A percentile compares a stretch with the other conserved stretches of the same genome.
Evolutionary conservation across 2,797 vertebrate genomes (phyloP).

Genomic region (Sebastes matsubarae): DNA sequence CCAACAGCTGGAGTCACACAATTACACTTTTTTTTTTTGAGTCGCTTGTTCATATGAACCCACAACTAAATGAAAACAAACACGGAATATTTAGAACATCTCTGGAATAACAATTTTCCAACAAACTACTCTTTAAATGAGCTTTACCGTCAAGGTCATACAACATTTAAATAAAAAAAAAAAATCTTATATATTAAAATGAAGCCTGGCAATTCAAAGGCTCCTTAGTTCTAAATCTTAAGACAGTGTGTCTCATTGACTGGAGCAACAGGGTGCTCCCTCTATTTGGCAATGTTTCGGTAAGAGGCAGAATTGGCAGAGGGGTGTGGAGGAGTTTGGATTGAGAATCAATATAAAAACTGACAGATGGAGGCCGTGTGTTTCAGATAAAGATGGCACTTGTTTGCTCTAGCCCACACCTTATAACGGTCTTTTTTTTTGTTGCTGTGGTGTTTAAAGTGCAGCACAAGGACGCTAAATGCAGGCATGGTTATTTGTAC

Average conservation of each 20-base stretch:
- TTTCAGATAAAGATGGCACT: slow-evolving; percentile 58
- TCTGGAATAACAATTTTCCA: slow-evolving; percentile 51
- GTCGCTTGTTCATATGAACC: slow-evolving; percentile 18
- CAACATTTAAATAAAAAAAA: slow-evolving; percentile 51
- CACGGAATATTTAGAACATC: slow-evolving; percentile 34
- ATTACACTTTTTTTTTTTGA: background rate
- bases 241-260: slow-evolving; percentile 29
- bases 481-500: slow-evolving; percentile 38
- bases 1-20: slow-evolving; percentile 1
- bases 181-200: slow-evolving; percentile 52
- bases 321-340: slow-evolving; percentile 8
- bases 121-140: slow-evolving; percentile 29
- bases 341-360: slow-evolving; percentile 26
- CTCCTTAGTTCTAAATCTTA: slow-evolving; percentile 31
- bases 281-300: slow-evolving; percentile 70
- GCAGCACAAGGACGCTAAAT: slow-evolving; percentile 31
- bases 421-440: background rate
- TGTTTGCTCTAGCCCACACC: slow-evolving; percentile 13
- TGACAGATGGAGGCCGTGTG: slow-evolving; percentile 17
- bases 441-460: slow-evolving; percentile 43
- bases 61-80: slow-evolving; percentile 41
- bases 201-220: slow-evolving; percentile 37
- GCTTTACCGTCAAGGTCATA: slow-evolving; percentile 26
- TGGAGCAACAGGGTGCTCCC: slow-evolving; percentile 11
- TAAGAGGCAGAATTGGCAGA: slow-evolving; percentile 46